These are phyloP conservation scores for Steromphala cineraria DNA, from an alignment of 2,888 invertebrate species.

Conservation along the genomic window DNA sequence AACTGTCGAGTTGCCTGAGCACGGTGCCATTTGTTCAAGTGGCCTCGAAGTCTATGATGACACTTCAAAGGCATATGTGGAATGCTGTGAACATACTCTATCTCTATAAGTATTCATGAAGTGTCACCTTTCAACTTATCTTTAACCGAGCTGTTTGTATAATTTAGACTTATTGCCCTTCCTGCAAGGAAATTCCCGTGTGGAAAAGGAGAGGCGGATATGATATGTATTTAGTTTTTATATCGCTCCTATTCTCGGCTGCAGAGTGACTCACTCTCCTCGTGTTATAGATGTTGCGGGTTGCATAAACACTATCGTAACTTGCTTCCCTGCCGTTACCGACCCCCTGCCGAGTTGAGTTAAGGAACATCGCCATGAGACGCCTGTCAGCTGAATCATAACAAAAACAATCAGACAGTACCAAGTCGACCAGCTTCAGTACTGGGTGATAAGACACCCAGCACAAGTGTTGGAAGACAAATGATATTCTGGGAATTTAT, in stretches of 20 bases:
- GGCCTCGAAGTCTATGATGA: no score
- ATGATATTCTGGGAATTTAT: background rate
- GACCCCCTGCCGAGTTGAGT: background rate
- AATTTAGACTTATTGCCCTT: background rate
- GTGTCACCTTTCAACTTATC: background rate
- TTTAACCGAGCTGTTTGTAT: background rate
- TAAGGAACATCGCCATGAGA: background rate
- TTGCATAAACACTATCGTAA: background rate
- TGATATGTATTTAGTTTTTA: background rate
- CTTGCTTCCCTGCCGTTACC: background rate
- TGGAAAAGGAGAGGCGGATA: background rate
- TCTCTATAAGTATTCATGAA: no score
- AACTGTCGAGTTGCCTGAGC: no score
- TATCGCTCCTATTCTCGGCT: background rate
- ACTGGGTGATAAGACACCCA: background rate
- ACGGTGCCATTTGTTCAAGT: no score
- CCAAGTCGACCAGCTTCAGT: background rate
- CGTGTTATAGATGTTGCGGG: background rate
- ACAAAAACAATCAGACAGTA: background rate
- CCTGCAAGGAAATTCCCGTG: background rate
- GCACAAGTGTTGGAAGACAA: background rate
- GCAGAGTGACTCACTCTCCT: background rate
- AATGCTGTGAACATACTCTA: no score
- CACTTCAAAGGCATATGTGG: no score
- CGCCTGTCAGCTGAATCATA: background rate